Base-by-base conservation (phyloP, 2,888 invertebrate species). In the Scrobipalpa costella region DNA sequence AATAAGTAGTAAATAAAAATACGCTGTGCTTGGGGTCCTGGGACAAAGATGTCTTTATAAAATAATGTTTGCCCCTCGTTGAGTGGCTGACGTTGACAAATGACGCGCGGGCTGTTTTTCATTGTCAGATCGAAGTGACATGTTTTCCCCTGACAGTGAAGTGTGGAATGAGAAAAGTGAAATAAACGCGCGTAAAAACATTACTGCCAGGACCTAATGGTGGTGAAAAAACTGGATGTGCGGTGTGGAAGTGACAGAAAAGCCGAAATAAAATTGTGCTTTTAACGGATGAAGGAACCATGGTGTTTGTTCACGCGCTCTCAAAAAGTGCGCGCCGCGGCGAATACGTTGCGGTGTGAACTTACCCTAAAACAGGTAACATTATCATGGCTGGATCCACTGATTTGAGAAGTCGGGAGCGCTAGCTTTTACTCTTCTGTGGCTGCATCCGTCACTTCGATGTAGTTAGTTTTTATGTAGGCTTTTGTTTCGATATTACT, bases 61-160 rank as follows among this genome's bases (percentile, higher is more conserved):
- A 88, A 89, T 90, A 86, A 88, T 88, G 87, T 87, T 84, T 83
- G 84, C 76, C 79, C 74, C 77, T 79, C 84, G 85, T 76, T 81
- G 88, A 86, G 88, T 83, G 77, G 80, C 79, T 86, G 90, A 89
- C 90, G 79, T 88, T 89, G 89, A 90, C 85, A 89, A 88, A 90
- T 87, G 88, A 89, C 81, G 77, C 78, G 81, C 75, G 79, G 83
- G 84, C 77, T 89, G 88, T 87, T 88, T 88, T 87, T 87, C 86
- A 86, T 86, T 88, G 88, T 88, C 87, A 85, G 84, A 86, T 88
- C 86, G 87, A 88, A 86, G 86, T 87, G 89, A 86, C 83, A 85
- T 84, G 85, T 86, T 85, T 83, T 83, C 80, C 84, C 82, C 80
- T 80, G 78, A 80, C 81, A 81, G 78, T 80, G 83, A 80, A 85